These are phyloP conservation scores for Sapayoa aenigma DNA, from an alignment of 2,113 vertebrate genomes.

Conservation along the genomic window DNA sequence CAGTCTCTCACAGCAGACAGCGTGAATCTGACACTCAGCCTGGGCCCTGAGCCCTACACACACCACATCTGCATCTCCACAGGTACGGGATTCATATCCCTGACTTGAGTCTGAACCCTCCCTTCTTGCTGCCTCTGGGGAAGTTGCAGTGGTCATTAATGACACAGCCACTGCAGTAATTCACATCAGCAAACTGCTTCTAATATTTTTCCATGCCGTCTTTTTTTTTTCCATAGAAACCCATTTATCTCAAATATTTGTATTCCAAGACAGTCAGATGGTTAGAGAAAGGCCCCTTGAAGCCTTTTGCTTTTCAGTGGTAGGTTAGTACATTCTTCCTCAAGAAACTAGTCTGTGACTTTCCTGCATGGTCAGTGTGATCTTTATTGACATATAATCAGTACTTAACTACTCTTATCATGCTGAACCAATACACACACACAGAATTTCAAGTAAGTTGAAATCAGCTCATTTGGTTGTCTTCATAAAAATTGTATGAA, in stretches of 20 bases:
- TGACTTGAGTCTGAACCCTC: not conserved
- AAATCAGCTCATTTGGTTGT: not conserved
- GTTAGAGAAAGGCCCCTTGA: not conserved
- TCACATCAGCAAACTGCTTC: not conserved
- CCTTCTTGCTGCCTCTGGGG: not conserved
- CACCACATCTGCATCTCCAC: not conserved
- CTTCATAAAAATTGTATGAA: not conserved
- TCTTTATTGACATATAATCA: not conserved
- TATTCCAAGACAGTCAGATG: not conserved
- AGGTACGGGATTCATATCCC: accelerated
- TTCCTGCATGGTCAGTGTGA: not conserved
- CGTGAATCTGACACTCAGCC: too few species aligned
- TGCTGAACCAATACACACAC: not conserved
- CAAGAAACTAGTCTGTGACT: not conserved
- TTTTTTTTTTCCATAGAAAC: not conserved
- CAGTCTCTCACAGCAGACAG: not conserved
- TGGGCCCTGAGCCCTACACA: too few species aligned
- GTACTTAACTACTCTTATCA: not conserved
- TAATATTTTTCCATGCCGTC: not conserved
- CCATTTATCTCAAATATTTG: not conserved
- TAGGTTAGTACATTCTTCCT: not conserved
- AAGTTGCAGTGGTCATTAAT: not conserved
- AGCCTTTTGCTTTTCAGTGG: not conserved
- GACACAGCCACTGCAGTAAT: not conserved
- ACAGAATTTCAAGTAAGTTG: not conserved